Evolutionary conservation across 2,797 vertebrate genomes (phyloP).

Genomic region (Leptoclinus maculatus): DNA sequence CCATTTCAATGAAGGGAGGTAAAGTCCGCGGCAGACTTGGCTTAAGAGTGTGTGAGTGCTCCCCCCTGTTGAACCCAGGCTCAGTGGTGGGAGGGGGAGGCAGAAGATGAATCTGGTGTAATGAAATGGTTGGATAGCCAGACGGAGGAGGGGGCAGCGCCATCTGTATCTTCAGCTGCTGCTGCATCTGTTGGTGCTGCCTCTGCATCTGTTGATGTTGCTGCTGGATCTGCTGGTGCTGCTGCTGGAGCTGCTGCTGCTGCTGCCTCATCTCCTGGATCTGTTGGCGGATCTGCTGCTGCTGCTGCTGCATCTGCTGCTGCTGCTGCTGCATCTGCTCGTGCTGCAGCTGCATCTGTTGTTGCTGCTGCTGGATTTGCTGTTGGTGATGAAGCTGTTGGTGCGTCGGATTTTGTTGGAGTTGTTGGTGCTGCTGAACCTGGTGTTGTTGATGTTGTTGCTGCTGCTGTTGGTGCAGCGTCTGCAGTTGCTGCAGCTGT

Average conservation of each 20-base stretch:
- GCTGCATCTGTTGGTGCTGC: constrained; percentile 88
- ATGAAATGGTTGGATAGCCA: constrained; percentile 82
- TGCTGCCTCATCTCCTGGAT: constrained; percentile 86
- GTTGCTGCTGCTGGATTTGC: constrained; percentile 77
- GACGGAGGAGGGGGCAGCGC: constrained; percentile 82
- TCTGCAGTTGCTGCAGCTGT: constrained; percentile 68
- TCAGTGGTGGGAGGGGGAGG: constrained; percentile 77
- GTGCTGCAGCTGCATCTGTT: constrained; percentile 81
- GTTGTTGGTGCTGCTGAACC: constrained; percentile 75
- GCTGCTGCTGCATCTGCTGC: constrained; percentile 85
- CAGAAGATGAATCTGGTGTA: constrained; percentile 85
- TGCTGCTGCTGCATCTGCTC: constrained; percentile 85
- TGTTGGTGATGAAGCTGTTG: constrained; percentile 76
- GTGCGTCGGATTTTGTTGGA: constrained; percentile 65
- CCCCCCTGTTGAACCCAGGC: constrained; percentile 77
- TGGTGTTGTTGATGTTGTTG: constrained; percentile 72
- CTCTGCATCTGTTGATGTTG: constrained; percentile 87
- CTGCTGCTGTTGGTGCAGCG: constrained; percentile 67
- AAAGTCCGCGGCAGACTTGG: constrained; percentile 81
- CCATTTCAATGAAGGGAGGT: constrained; percentile 85
- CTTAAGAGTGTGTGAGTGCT: constrained; percentile 88
- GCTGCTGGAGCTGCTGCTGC: constrained; percentile 86
- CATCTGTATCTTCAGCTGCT: constrained; percentile 87
- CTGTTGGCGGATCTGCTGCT: constrained; percentile 85
- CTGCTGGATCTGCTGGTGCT: constrained; percentile 87